A percentile compares a stretch with the other conserved stretches of the same genome.
Conservation (phyloP, 2,888 invertebrate genomes). For the Aleiodes alternator region DNA sequence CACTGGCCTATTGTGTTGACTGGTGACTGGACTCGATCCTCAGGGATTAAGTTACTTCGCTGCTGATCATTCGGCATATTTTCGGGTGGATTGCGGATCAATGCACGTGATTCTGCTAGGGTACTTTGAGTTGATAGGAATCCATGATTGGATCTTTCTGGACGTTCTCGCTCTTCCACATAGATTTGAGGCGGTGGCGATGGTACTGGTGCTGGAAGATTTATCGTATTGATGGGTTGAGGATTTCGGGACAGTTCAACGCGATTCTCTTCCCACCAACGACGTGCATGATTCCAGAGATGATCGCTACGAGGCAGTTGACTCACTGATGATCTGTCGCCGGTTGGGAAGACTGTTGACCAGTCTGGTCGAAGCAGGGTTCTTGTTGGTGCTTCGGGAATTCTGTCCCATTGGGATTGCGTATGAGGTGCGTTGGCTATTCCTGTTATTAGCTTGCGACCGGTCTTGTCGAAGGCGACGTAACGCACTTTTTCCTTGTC, state of each 20-base stretch:
- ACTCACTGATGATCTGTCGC: slow-evolving; percentile 32
- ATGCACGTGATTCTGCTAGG: no score
- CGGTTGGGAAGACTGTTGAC: slow-evolving; percentile 15
- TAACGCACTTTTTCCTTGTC: slow-evolving; percentile 89
- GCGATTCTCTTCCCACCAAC: neutral
- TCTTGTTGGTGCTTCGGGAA: slow-evolving; percentile 59
- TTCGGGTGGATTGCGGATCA: no score
- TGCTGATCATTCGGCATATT: no score
- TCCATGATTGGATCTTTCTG: no score
- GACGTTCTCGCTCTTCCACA: no score
- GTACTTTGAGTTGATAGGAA: no score
- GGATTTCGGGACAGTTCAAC: neutral
- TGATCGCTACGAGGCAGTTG: neutral
- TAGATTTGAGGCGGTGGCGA: neutral
- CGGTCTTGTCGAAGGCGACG: slow-evolving; percentile 88
- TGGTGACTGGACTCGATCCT: no score
- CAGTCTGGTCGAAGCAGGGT: slow-evolving; percentile 44
- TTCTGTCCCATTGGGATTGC: slow-evolving; percentile 77
- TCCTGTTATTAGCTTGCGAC: slow-evolving; percentile 89
- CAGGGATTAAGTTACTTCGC: no score
- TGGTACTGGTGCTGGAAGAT: neutral
- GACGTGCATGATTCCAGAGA: slow-evolving; percentile 5
- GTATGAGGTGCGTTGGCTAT: slow-evolving; percentile 81
- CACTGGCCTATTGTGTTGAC: no score
- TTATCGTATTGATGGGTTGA: neutral